phyloP scores from a whole-genome alignment of 2,888 invertebrate genomes.

The Ctenicera cuprea region DNA sequence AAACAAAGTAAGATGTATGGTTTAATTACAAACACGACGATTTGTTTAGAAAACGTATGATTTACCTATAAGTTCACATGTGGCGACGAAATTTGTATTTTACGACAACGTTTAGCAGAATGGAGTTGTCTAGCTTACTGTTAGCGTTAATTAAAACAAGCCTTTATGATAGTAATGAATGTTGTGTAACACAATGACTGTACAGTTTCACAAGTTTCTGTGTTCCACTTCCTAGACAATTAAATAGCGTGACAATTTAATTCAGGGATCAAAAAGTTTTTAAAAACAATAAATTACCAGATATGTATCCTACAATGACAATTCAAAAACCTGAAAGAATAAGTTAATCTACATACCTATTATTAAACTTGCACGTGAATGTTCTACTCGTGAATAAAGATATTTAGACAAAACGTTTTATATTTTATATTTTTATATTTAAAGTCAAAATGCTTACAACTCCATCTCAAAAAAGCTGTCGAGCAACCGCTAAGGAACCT shows the following conservation, averaged over 20 bases:
- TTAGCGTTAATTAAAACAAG: neutral
- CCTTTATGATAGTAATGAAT: neutral
- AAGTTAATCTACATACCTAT: neutral
- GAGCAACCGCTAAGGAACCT: too few relatives aligned
- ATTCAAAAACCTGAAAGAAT: neutral
- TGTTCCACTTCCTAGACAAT: conserved; percentile 16
- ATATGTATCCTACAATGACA: neutral
- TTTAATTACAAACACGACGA: too few relatives aligned
- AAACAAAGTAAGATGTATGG: too few relatives aligned
- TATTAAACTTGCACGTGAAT: too few relatives aligned
- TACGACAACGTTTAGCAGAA: neutral
- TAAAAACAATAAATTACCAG: neutral
- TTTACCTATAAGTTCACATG: too few relatives aligned
- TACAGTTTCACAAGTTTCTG: neutral
- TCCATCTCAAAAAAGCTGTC: too few relatives aligned
- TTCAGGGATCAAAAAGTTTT: neutral
- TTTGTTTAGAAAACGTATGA: too few relatives aligned
- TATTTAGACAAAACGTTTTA: too few relatives aligned
- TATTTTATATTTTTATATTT: too few relatives aligned
- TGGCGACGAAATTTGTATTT: too few relatives aligned
- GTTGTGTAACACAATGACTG: neutral
- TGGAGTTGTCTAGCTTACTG: neutral
- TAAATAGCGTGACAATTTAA: conserved; percentile 12
- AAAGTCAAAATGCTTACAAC: too few relatives aligned
- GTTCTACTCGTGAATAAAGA: neutral